Conservation (phyloP, 1,140 invertebrate genomes). For the Zeugodacus cucurbitae region DNA sequence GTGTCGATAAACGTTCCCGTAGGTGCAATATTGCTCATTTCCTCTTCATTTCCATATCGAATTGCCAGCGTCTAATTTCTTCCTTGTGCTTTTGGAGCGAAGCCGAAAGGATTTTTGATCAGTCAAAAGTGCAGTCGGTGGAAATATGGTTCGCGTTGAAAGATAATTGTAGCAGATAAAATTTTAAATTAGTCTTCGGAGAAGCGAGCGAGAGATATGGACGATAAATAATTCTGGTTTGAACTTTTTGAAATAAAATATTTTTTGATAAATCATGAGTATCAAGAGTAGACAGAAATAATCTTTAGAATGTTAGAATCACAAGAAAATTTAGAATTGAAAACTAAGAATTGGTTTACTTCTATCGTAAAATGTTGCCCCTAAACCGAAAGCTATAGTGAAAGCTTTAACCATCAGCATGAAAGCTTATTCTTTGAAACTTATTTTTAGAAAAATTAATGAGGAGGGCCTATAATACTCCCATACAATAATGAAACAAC, state of each 20-base stretch:
- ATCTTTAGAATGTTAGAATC: too few species aligned
- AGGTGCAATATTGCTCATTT: slow-evolving; percentile 24
- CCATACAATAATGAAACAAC: too few species aligned
- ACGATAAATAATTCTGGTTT: background rate
- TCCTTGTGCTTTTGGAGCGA: background rate
- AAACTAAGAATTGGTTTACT: too few species aligned
- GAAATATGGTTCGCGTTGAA: background rate
- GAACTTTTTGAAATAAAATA: background rate
- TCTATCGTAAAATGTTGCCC: too few species aligned
- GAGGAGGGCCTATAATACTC: too few species aligned
- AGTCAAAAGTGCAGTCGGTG: background rate
- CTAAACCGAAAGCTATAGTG: too few species aligned
- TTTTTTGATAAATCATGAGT: background rate
- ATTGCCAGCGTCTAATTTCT: slow-evolving; percentile 6
- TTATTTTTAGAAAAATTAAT: too few species aligned
- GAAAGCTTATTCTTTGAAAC: too few species aligned
- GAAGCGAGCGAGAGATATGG: background rate
- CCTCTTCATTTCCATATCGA: slow-evolving; percentile 16
- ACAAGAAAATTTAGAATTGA: too few species aligned
- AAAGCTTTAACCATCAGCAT: too few species aligned
- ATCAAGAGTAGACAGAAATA: too few species aligned
- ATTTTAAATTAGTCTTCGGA: background rate
- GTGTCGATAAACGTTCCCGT: slow-evolving; percentile 20
- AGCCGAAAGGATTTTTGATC: background rate
- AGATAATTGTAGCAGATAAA: background rate